Evolutionary conservation across 2,113 vertebrate species (phyloP), one percentile per base, ranked within the genome.

Genomic region (Myotis lucifugus): DNA sequence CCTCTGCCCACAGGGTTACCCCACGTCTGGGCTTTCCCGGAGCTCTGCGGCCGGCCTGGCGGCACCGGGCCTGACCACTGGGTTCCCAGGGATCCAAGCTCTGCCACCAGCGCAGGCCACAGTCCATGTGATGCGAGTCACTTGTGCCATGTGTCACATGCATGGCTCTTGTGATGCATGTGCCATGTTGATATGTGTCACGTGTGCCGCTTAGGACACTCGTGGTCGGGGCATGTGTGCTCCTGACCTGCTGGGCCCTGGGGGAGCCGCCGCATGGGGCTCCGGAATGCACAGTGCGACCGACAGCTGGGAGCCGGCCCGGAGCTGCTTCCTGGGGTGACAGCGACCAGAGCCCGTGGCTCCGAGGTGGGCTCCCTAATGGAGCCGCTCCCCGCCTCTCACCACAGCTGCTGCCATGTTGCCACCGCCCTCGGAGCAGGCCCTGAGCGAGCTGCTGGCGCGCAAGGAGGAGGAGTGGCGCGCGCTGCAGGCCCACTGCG

Each of bases 381-480:
- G 0, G 29, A 8, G 2, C 19, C 1, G 1, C n/a, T 25, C 14
- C 1, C n/a, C n/a, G 7, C 56, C 18, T 81, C 19, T 56, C 29
- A 34, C 72, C 34, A 5, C 82, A 97, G 97, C 34, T 37, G 82
- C 37, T 1, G 25, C 5, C 5, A 81, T 88, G n/a, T 59, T 88
- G 17, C 78, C 23, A 8, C 73, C 17, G 56, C 29, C 79, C 70
- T 91, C 94, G 1, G 96, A 97, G 88, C 94, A 34, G n/a, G 97
- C 98, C 67, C 94, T 98, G n/a, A 96, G 97, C 11, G 40, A 97
- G 64, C 97, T 98, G 72, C 96, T 99, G 95, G 95, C 92, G 34
- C 96, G 54, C 90, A 99, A 99, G 97, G 98, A 99, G 89, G 97
- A 97, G 82, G 99, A 99, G 95, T 98, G 98, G 98, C 98, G 98